Evolutionary conservation across 2,113 vertebrate species (phyloP).

Genomic region (Plectropomus leopardus): DNA sequence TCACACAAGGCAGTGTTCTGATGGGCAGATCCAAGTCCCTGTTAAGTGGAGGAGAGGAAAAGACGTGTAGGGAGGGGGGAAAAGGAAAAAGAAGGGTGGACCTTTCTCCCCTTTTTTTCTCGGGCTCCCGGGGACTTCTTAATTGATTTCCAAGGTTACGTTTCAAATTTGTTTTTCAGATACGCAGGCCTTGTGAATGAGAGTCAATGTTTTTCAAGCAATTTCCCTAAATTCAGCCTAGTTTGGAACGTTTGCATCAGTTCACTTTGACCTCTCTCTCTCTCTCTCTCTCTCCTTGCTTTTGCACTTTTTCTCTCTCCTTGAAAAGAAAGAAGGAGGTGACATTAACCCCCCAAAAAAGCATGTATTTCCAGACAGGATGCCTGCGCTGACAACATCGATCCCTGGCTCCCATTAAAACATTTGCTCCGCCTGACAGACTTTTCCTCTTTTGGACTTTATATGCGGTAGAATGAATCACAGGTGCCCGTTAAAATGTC

Average conservation of each 20-base stretch:
- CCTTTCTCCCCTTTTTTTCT: slow-evolving; percentile 57
- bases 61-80: slow-evolving; percentile 42
- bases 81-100: slow-evolving; percentile 41
- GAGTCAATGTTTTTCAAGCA: slow-evolving; percentile 78
- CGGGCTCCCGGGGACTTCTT: slow-evolving; percentile 74
- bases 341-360: slow-evolving; percentile 63
- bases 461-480: slow-evolving; percentile 74
- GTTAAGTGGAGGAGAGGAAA: slow-evolving; percentile 66
- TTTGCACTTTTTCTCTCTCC: slow-evolving; percentile 46
- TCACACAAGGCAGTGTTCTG: slow-evolving; percentile 62
- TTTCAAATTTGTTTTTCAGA: slow-evolving; percentile 85
- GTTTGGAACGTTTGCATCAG: slow-evolving; percentile 56
- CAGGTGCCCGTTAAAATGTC: slow-evolving; percentile 82
- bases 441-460: slow-evolving; percentile 80
- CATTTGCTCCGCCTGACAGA: slow-evolving; percentile 86
- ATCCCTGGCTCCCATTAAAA: slow-evolving; percentile 87
- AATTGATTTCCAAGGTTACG: slow-evolving; percentile 88
- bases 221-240: slow-evolving; percentile 72
- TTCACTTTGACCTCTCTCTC: slow-evolving; percentile 45
- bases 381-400: slow-evolving; percentile 82
- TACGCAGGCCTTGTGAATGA: slow-evolving; percentile 48
- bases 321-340: slow-evolving; percentile 59
- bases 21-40: slow-evolving; percentile 68
- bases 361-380: slow-evolving; percentile 84
- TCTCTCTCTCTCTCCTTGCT: not conserved